These are phyloP conservation scores for Hemistola chrysoprasaria DNA, from an alignment of 2,888 invertebrate genomes.

Conservation along the genomic window DNA sequence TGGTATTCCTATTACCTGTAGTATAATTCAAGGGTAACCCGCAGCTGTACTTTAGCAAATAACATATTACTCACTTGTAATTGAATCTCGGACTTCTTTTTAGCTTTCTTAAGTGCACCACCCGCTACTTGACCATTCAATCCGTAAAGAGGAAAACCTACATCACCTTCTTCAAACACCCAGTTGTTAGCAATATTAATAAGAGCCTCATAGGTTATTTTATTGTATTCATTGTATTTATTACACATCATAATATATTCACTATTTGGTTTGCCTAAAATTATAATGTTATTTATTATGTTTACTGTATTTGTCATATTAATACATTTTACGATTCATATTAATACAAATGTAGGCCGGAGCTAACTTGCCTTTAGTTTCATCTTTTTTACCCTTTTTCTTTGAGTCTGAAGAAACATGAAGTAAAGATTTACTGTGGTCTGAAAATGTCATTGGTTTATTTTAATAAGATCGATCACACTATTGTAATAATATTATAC, in stretches of 20 bases:
- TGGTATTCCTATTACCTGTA: no score
- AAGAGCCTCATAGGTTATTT: constrained; percentile 59
- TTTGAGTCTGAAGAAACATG: constrained; percentile 49
- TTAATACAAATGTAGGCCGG: no score
- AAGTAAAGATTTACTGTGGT: constrained; percentile 46
- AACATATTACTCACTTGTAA: constrained; percentile 51
- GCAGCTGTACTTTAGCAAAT: no score
- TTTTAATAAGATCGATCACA: no score
- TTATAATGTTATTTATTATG: no score
- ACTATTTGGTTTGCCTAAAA: constrained; percentile 47
- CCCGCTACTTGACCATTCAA: constrained; percentile 61
- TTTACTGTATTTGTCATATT: no score
- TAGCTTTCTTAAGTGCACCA: constrained; percentile 55
- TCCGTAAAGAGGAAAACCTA: constrained; percentile 54
- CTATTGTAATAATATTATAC: no score
- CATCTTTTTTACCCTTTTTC: constrained; percentile 66
- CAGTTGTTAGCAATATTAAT: constrained; percentile 69
- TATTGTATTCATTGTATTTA: constrained; percentile 65
- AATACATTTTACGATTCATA: no score
- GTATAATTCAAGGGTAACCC: no score
- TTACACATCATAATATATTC: constrained; percentile 57
- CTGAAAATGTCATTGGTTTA: no score
- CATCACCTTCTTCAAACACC: constrained; percentile 57
- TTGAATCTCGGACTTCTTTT: constrained; percentile 65
- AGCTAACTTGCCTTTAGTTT: constrained; percentile 49